Evolutionary conservation across 2,113 vertebrate genomes (phyloP).

Genomic region (Catharus fuscescens): DNA sequence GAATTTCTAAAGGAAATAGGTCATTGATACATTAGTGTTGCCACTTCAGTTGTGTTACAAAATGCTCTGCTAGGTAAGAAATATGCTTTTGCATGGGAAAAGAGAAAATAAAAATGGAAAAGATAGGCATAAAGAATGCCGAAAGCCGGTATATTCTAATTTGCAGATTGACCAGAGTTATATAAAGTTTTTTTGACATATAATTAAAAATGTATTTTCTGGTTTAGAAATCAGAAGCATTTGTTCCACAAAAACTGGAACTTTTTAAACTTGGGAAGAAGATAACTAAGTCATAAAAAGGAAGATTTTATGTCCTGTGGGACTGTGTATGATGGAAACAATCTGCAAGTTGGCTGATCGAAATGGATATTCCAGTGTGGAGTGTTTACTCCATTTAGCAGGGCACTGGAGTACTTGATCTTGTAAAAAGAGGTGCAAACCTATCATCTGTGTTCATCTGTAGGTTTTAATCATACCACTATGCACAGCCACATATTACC

Average conservation of each 20-base stretch:
- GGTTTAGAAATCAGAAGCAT: neutral
- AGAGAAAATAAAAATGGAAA: neutral
- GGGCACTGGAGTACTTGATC: neutral
- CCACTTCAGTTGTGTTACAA: neutral
- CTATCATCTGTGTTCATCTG: neutral
- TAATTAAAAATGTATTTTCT: neutral
- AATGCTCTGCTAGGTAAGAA: neutral
- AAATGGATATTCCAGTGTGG: constrained; percentile 24
- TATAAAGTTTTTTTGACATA: neutral
- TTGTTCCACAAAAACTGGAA: neutral
- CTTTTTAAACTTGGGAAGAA: constrained; percentile 13
- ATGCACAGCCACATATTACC: neutral
- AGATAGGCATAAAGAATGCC: neutral
- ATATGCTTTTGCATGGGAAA: neutral
- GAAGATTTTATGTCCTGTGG: neutral
- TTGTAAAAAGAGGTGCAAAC: neutral
- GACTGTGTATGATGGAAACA: constrained; percentile 27
- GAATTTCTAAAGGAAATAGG: neutral
- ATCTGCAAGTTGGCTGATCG: neutral
- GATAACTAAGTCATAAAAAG: neutral
- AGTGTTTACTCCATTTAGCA: neutral
- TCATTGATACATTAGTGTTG: neutral
- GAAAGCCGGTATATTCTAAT: neutral
- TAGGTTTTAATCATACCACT: neutral
- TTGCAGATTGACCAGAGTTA: neutral